Conservation (phyloP, 2,888 invertebrate genomes). For the Drosophila putrida region DNA sequence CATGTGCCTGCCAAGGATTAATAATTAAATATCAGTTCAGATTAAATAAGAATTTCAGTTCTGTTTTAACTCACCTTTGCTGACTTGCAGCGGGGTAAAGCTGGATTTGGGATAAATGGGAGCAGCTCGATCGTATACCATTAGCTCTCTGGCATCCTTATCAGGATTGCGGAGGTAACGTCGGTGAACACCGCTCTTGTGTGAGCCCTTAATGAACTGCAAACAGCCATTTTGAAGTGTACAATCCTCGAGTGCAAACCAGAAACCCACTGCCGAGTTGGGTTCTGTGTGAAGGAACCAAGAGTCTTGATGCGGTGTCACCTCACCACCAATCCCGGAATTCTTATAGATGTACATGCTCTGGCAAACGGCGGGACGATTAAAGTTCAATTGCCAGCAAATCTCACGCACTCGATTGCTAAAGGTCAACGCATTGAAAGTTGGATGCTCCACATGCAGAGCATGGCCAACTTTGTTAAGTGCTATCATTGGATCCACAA, state of each 20-base stretch:
- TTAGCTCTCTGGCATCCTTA: slow-evolving; percentile 86
- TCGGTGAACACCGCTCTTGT: slow-evolving; percentile 92
- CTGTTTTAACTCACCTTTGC: slow-evolving; percentile 89
- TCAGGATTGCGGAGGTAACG: slow-evolving; percentile 90
- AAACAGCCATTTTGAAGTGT: slow-evolving; percentile 97
- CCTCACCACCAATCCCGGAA: slow-evolving; percentile 95
- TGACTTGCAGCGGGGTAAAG: slow-evolving; percentile 92
- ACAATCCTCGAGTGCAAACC: slow-evolving; percentile 98
- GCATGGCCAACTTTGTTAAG: slow-evolving; percentile 90
- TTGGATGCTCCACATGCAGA: slow-evolving; percentile 87
- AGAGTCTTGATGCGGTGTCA: slow-evolving; percentile 93
- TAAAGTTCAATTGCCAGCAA: slow-evolving; percentile 90
- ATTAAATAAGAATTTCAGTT: not conserved
- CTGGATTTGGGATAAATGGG: slow-evolving; percentile 90
- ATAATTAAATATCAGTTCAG: not conserved
- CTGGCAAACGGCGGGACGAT: slow-evolving; percentile 94
- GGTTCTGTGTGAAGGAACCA: slow-evolving; percentile 95
- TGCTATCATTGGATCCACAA: slow-evolving; percentile 88
- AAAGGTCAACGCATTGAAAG: slow-evolving; percentile 94
- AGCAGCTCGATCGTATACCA: slow-evolving; percentile 90
- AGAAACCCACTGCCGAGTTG: slow-evolving; percentile 93
- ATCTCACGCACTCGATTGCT: slow-evolving; percentile 92
- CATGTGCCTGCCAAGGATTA: slow-evolving; percentile 89
- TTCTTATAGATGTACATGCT: slow-evolving; percentile 99
- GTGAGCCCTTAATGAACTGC: slow-evolving; percentile 96